A percentile compares a stretch with the other conserved stretches of the same genome.
Evolutionary conservation across 2,888 invertebrate genomes (phyloP).

Genomic region (Drosophila gaucha): DNA sequence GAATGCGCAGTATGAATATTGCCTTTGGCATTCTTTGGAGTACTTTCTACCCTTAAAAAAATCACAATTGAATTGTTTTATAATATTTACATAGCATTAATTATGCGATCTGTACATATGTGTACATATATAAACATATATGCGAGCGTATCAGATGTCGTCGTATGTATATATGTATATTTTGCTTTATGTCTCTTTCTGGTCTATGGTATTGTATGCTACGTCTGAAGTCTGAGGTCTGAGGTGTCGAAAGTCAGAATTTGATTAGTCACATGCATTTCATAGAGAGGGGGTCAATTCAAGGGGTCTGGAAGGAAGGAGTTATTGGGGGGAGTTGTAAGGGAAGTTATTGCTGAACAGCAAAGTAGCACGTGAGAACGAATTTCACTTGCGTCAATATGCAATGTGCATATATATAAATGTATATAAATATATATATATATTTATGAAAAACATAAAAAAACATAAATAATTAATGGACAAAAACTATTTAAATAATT

Average conservation of each 20-base stretch:
- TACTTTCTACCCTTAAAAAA: conserved; percentile 15
- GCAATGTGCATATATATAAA: background rate
- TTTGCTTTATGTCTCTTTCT: conserved; percentile 62
- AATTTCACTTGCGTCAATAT: conserved; percentile 28
- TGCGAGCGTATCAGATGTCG: conserved; percentile 50
- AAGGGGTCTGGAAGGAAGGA: conserved; percentile 5
- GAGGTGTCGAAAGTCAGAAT: conserved; percentile 74
- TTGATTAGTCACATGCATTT: conserved; percentile 69
- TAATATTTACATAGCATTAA: conserved; percentile 44
- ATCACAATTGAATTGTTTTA: conserved; percentile 23
- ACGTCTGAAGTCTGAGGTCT: conserved; percentile 43
- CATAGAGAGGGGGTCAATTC: background rate
- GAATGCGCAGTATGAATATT: too few relatives aligned
- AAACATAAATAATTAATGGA: conserved; percentile 2
- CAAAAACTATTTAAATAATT: conserved; percentile 9
- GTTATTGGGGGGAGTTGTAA: conserved; percentile 6
- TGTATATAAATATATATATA: background rate
- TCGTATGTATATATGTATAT: conserved; percentile 26
- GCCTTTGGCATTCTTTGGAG: conserved; percentile 11
- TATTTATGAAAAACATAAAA: conserved; percentile 3
- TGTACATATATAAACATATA: conserved; percentile 12
- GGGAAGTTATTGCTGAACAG: conserved; percentile 37
- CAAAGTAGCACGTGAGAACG: conserved; percentile 71
- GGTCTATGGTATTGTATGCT: conserved; percentile 63
- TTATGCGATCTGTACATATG: conserved; percentile 30